Conservation (phyloP, 2,888 invertebrate genomes). For the Eumacrocentrus americanus region DNA sequence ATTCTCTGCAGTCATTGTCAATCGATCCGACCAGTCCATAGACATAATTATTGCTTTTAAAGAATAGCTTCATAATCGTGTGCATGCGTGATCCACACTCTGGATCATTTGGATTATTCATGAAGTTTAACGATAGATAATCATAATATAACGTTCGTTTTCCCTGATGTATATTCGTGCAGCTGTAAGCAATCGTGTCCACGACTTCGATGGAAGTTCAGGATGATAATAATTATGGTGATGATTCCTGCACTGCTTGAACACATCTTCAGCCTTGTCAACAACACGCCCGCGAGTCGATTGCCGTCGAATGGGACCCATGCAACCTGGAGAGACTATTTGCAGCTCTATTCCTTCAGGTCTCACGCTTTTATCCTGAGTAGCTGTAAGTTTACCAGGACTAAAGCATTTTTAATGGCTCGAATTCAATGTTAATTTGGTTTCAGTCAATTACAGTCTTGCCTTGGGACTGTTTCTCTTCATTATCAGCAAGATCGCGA, state of each 20-base stretch:
- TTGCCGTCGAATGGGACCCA: conserved; percentile 37
- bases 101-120: conserved; percentile 19
- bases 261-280: conserved; percentile 53
- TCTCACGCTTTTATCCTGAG: conserved; percentile 54
- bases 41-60: neutral
- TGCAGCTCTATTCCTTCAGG: conserved; percentile 45
- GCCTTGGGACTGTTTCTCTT: conserved; percentile 52
- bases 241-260: conserved; percentile 50
- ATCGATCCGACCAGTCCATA: neutral
- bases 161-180: conserved; percentile 8
- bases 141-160: neutral
- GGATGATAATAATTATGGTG: conserved; percentile 42
- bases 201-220: conserved; percentile 50
- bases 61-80: neutral
- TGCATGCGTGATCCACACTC: conserved; percentile 1
- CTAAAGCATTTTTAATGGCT: neutral
- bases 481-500: conserved; percentile 67
- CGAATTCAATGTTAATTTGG: conserved; percentile 15
- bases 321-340: conserved; percentile 43
- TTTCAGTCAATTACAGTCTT: conserved; percentile 51
- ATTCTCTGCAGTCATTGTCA: too few species aligned
- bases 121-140: neutral
- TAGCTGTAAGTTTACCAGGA: conserved; percentile 40
- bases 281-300: conserved; percentile 39
- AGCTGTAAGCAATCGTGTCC: conserved; percentile 46